Base-by-base conservation (phyloP, 2,888 invertebrate species). In the Tricholauxania praeusta region DNA sequence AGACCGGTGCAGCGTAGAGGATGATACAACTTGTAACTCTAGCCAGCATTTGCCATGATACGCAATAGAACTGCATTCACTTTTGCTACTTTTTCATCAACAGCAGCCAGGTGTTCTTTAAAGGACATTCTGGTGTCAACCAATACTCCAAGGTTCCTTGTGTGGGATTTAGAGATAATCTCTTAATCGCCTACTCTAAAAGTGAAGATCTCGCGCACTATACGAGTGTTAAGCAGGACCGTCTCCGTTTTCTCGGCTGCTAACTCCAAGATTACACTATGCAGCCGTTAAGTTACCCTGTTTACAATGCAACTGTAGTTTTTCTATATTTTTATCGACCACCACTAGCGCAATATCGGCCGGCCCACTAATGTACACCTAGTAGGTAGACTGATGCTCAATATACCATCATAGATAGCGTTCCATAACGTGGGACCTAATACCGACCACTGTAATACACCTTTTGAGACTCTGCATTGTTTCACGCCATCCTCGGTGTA, bases 201-300 rank as follows among this genome's bases (percentile, higher is more conserved):
- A 22, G 22, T 22, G 12, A 3, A 32, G 0, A 70, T 2, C 19
- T 57, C 65, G 1, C 62, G 51, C n/a, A 52, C 47, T n/a, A n/a
- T n/a, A n/a, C n/a, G n/a, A n/a, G n/a, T n/a, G 71, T 63, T 65
- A 28, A 72, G 28, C 14, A 70, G 62, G 2, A 68, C 68, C n/a
- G 68, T 47, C 17, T 67, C 67, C 7, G 67, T 67, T 55, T 67
- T 67, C 15, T 69, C 49, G 15, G 59, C 51, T 59, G 62, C 70
- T n/a, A 17, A 70, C 39, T 5, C 19, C n/a, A 3, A n/a, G n/a
- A n/a, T n/a, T n/a, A n/a, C n/a, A n/a, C n/a, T n/a, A n/a, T n/a
- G n/a, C n/a, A n/a, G n/a, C n/a, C n/a, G n/a, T n/a, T n/a, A n/a
- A n/a, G n/a, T n/a, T n/a, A n/a, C n/a, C n/a, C n/a, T n/a, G n/a